Conservation (phyloP, 2,888 invertebrate genomes). For the Nomada ferruginata region DNA sequence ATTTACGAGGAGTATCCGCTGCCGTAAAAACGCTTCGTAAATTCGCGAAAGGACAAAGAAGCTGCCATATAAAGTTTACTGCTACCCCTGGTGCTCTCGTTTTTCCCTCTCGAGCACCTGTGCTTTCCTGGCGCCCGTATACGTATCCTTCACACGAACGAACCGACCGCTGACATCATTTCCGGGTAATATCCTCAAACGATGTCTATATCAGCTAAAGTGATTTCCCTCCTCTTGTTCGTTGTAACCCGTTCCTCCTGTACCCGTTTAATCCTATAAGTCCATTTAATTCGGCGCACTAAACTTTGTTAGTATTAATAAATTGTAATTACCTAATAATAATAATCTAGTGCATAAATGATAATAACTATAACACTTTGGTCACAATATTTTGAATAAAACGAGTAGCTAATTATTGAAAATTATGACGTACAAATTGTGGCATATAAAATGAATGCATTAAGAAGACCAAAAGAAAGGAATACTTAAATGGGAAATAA, state of each 20-base stretch:
- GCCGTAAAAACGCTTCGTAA: conserved; percentile 62
- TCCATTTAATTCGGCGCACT: no score
- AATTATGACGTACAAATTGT: no score
- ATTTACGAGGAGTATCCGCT: conserved; percentile 62
- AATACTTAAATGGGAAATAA: not conserved
- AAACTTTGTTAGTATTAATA: no score
- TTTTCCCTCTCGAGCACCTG: conserved; percentile 51
- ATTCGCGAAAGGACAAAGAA: conserved; percentile 75
- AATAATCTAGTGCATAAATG: no score
- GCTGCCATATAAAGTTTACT: conserved; percentile 73
- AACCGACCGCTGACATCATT: conserved; percentile 24
- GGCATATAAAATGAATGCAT: no score
- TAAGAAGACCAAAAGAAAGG: no score
- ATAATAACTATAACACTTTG: no score
- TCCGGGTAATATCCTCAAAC: conserved; percentile 31
- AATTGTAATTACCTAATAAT: no score
- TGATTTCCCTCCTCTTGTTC: not conserved
- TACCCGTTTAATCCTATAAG: no score
- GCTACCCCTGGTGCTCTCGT: conserved; percentile 62
- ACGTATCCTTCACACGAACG: conserved; percentile 10
- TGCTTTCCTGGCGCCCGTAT: not conserved
- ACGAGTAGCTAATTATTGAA: no score
- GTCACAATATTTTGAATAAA: no score
- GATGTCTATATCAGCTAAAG: conserved; percentile 25
- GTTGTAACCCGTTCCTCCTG: not conserved